Base-by-base conservation (phyloP, 2,113 vertebrate genomes). In the Centropristis striata region DNA sequence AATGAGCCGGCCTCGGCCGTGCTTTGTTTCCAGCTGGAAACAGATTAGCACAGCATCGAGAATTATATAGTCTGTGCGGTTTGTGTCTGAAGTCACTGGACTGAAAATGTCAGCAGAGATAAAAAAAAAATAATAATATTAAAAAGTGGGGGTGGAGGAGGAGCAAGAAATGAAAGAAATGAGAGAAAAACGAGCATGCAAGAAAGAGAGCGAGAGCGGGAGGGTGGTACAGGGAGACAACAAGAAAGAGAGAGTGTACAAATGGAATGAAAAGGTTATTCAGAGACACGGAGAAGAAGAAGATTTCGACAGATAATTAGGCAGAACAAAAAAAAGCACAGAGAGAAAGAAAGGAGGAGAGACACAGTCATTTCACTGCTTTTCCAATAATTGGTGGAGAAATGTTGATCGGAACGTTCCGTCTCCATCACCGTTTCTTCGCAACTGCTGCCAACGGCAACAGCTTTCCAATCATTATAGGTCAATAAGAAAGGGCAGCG, bases 31-130 rank as follows among this genome's bases (percentile, higher is more conserved):
- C 32, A 25, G 49, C 73, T 49, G 58, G 78, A 78, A 74, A 80
- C 51, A 80, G 87, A 93, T 91, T 80, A 80, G 53, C 54, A 32
- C 42, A 36, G 69, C 69, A 47, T 23, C 50, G n/a, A 72, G 79
- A 86, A 83, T 85, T 47, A 84, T 16, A 79, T 12, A 65, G 84
- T 71, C 44, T 36, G 75, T 64, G 64, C 69, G n/a, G 63, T 85
- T 72, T 88, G 75, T 80, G 80, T 92, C 59, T 87, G 83, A 81
- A 91, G 78, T 81, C 83, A 69, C 50, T 86, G 81, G 80, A 86
- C 84, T 88, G 89, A 89, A 91, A 93, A 93, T 93, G 90, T 90
- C 85, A 88, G 78, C 61, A 13, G 61, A 84, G 75, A 90, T 85
- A 59, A 83, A 55, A 54, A 51, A 60, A 18, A 36, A 71, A 61